Evolutionary conservation across 2,888 invertebrate species (phyloP), one percentile per base, ranked within the genome.

Genomic region (Sclerodermus sp.): DNA sequence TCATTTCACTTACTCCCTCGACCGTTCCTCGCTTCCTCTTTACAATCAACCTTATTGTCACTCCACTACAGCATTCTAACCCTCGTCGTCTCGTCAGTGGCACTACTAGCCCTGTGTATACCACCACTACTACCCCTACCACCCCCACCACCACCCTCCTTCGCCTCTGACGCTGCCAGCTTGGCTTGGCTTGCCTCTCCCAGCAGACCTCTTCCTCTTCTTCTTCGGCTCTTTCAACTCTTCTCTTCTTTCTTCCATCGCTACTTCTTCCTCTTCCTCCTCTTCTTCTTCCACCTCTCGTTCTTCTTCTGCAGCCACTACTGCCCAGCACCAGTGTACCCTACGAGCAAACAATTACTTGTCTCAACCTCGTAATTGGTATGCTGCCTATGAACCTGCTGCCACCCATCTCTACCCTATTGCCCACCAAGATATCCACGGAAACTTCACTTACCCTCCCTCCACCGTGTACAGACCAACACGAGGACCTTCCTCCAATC

Each of bases 31-130:
- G 58, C 59, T 58, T 66, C 63, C 66, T 43, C 58, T 67, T 66
- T 58, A 73, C 73, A 74, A 74, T 74, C 74, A 73, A 74, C 71
- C 72, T 68, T 66, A 66, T 70, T 59, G 63, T 64, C 60, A 64
- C 63, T 60, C 61, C 53, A 58, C 62, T 64, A 57, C 62, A 23
- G 23, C 52, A 51, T 53, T 53, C 62, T 58, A 58, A 48, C 55
- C 36, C 57, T 49, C 47, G 45, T 36, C 42, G 41, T 44, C 38
- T 13, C 34, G n/a, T 13, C 34, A 34, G 13, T 34, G 10, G 12
- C 4, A 12, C n/a, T 13, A 34, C 34, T 45, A 16, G 31, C 23
- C 4, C 3, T 8, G 23, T 23, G 23, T 23, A 8, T 23, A 49
- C 41, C 49, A 54, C 42, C 5, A 14, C 16, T 23, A 29, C 37